Evolutionary conservation across 2,113 vertebrate species (phyloP), one percentile per base, ranked within the genome.

Genomic region (Myxocyprinus asiaticus): DNA sequence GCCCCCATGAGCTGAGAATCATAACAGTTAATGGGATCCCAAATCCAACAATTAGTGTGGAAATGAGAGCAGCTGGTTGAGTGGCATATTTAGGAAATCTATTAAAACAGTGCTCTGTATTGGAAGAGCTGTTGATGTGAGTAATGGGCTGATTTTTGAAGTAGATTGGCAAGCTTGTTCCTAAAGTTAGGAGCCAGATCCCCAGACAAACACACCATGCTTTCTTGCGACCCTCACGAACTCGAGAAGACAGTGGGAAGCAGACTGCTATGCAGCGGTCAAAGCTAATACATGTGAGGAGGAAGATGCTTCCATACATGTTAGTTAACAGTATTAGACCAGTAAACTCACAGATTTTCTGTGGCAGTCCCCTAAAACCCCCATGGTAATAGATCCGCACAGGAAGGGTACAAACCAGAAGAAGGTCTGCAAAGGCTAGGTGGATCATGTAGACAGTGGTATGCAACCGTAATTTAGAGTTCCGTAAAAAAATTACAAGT

Each of bases 301-400:
- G 84, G 69, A 92, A 90, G 81, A 94, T 92, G 85, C 92, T 94
- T 6, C 90, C 85, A 0, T 93, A 94, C 91, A 94, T 94, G 87
- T 93, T 93, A 53, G 86, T 84, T 64, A 93, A 86, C 48, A 93
- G 81, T 15, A 91, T 15, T 44, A 90, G 69, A 8, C 90, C 90
- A 0, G 80, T 33, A 12, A 9, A 6, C 0, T 90, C 83, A 5
- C 92, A 93, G n/a, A 88, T 17, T 5, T 0, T 3, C 17, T 4
- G 69, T 1, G 44, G 8, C 0, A 82, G 33, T 0, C 0, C 0
- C 0, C 0, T 0, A 9, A 55, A 74, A 5, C 70, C 67, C 7
- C 80, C 45, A 14, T 91, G 81, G 68, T 87, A 78, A 68, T 68
- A 88, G 78, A 92, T 89, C 59, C 89, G 85, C 43, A 92, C 5